Evolutionary conservation across 2,888 invertebrate genomes (phyloP).

Genomic region (Entomobrya proxima): DNA sequence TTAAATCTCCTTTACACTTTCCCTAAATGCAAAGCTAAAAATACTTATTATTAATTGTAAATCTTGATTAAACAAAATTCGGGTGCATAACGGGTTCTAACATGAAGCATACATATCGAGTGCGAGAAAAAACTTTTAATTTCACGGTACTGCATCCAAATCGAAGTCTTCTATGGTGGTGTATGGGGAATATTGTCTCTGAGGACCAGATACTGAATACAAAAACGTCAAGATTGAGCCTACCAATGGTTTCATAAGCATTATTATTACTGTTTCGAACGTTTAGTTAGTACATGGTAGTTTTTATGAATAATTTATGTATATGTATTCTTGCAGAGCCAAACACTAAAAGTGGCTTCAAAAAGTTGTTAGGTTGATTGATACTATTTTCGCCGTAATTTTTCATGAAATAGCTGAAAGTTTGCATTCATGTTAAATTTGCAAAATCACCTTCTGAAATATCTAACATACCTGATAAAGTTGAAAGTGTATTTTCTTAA

Average conservation of each 20-base stretch:
- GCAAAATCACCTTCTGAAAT: background rate
- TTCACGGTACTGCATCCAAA: slow-evolving; percentile 69
- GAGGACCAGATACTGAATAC: background rate
- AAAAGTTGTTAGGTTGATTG: background rate
- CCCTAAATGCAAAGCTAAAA: background rate
- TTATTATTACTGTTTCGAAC: no score
- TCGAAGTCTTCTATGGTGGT: slow-evolving; percentile 47
- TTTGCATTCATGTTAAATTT: background rate
- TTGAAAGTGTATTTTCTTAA: no score
- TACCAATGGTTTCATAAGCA: no score
- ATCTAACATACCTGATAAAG: no score
- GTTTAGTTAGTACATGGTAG: no score
- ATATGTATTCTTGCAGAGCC: no score
- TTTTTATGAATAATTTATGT: no score
- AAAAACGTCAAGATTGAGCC: background rate
- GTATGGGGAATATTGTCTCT: slow-evolving; percentile 48
- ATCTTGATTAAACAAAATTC: background rate
- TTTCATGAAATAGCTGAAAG: slow-evolving; percentile 12
- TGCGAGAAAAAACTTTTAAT: slow-evolving; percentile 67
- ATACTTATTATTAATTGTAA: no score
- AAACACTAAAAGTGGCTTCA: no score
- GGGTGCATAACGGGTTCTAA: slow-evolving; percentile 5
- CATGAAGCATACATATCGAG: slow-evolving; percentile 1
- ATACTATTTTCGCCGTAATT: background rate
- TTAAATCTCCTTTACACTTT: background rate